Conservation (phyloP, 1,140 invertebrate genomes). For the Pogonomyrmex californicus region DNA sequence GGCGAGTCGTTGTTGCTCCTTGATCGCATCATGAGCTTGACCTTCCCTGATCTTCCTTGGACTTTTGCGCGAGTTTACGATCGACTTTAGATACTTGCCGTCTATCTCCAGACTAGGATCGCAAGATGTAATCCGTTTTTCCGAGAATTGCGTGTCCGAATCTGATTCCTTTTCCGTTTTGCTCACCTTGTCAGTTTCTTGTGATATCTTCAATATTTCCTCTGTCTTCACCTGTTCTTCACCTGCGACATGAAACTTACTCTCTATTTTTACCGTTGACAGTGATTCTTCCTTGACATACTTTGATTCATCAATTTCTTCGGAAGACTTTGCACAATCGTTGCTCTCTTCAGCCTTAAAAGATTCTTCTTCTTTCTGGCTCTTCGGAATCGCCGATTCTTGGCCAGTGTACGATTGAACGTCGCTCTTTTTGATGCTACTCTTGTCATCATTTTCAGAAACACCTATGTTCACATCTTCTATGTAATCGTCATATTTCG, state of each 20-base stretch:
- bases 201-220: neutral
- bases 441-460: constrained; percentile 8
- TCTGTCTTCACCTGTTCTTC: neutral
- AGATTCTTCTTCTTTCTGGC: constrained; percentile 37
- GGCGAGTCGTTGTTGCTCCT: neutral
- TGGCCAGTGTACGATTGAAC: constrained; percentile 4
- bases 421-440: constrained; percentile 22
- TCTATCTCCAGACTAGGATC: constrained; percentile 81
- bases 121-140: constrained; percentile 22
- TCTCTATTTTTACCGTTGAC: neutral
- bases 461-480: neutral
- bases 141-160: neutral
- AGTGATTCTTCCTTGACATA: constrained; percentile 19
- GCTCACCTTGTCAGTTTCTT: neutral
- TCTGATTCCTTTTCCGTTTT: constrained; percentile 16
- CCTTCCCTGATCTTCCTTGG: constrained; percentile 75
- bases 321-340: neutral
- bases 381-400: constrained; percentile 61
- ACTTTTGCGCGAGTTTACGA: constrained; percentile 83
- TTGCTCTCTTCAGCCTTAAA: neutral
- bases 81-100: constrained; percentile 83
- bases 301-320: neutral
- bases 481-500: constrained; percentile 20
- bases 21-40: constrained; percentile 44
- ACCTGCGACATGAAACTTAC: neutral